Conservation (phyloP, 2,888 invertebrate genomes). For the Phengaris alcon region DNA sequence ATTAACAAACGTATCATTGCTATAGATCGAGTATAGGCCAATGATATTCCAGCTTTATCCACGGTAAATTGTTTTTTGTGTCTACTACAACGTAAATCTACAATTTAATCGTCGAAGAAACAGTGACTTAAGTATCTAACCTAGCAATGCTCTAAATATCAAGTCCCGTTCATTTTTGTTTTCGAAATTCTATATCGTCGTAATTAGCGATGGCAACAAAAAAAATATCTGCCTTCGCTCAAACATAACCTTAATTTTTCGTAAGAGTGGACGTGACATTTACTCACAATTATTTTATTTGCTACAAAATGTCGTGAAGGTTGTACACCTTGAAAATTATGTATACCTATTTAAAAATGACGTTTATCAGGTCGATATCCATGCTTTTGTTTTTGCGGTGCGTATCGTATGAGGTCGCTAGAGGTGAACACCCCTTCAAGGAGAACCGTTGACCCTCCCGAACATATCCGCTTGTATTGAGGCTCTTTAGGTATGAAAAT, state of each 20-base stretch:
- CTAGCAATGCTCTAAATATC: too few species aligned
- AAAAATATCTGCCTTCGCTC: background rate
- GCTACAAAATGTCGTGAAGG: slow-evolving; percentile 8
- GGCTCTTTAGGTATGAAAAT: slow-evolving; percentile 41
- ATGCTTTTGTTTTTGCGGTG: slow-evolving; percentile 43
- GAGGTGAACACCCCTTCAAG: slow-evolving; percentile 76
- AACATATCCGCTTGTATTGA: slow-evolving; percentile 59
- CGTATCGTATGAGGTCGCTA: slow-evolving; percentile 60
- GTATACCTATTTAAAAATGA: slow-evolving; percentile 28
- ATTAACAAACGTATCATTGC: too few species aligned
- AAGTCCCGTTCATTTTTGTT: too few species aligned
- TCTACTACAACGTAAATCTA: too few species aligned
- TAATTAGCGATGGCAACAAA: background rate
- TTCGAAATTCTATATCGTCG: too few species aligned
- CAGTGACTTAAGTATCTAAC: too few species aligned
- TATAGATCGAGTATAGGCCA: too few species aligned
- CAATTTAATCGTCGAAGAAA: too few species aligned
- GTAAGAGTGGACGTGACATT: background rate
- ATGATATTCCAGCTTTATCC: too few species aligned
- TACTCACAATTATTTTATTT: slow-evolving; percentile 11
- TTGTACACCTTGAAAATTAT: slow-evolving; percentile 26
- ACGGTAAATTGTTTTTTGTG: too few species aligned
- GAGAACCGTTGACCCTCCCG: slow-evolving; percentile 71
- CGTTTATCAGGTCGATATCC: slow-evolving; percentile 38
- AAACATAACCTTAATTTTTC: background rate